Base-by-base conservation (phyloP, 2,888 invertebrate species). In the Biston betularia region DNA sequence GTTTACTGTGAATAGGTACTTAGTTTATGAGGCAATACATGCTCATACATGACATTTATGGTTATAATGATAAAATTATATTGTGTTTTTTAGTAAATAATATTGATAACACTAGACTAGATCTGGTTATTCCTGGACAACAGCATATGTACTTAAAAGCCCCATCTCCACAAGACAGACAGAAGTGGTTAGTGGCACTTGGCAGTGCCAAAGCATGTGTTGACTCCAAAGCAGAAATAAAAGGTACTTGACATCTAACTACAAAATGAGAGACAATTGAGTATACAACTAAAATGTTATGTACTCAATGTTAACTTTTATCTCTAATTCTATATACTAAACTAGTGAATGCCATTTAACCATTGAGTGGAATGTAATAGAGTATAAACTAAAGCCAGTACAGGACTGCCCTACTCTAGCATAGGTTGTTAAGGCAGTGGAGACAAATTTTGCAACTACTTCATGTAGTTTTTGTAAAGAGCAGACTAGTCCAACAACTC, bases 111-210 rank as follows among this genome's bases (percentile, higher is more conserved):
- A 95, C 96, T 15, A 88, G 97, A 59, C 91, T 97, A 84, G 97
- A 97, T 88, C 89, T 97, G 71, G 96, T 96, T 34, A 97, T 97
- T 82, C 97, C 97, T 56, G 96, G 96, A 6, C 97, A 97, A 82
- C 97, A 97, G 79, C 97, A 97, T 80, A 96, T 97, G 94, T 97
- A 97, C 83, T 89, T 97, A 65, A 94, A 95, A 82, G 97, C 97
- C 55, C 95, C 96, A 6, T 96, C 96, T 14, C 95, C 96, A 34
- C 96, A 96, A 80, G 97, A 97, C 79, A 87, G 97, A 57, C 97
- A 97, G 82, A 96, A 96, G 77, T 97, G 97, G 97, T 92, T 97
- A 34, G 97, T 97, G 24, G 97, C 97, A 44, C 88, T 97, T 57
- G 97, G 97, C 14, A 96, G 96, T 88, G 95, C 96, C 49, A 97